Evolutionary conservation across 1,140 invertebrate genomes (phyloP).

Genomic region (Drosophila trapezifrons): DNA sequence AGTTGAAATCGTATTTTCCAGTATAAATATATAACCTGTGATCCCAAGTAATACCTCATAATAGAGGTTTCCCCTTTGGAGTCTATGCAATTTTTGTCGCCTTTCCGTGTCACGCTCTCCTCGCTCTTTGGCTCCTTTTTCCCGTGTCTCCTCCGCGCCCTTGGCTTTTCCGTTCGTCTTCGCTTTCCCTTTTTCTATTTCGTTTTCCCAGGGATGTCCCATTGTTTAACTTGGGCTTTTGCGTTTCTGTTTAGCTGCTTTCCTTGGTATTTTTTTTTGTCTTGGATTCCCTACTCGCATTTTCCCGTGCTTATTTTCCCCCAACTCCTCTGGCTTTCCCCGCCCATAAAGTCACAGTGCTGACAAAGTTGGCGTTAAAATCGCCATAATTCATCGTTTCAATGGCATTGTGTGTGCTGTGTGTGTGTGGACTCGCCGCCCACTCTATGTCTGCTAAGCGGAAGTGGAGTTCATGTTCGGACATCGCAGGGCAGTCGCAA

Average conservation of each 20-base stretch:
- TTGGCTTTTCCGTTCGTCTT: background rate
- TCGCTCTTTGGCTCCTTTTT: background rate
- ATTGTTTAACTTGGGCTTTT: constrained; percentile 43
- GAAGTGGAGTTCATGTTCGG: constrained; percentile 75
- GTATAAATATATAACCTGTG: too few relatives aligned
- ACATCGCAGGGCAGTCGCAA: constrained; percentile 49
- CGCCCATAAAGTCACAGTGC: constrained; percentile 2
- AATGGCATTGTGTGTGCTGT: constrained; percentile 47
- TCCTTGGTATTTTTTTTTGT: constrained; percentile 22
- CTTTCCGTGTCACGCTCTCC: constrained; percentile 20
- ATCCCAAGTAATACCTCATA: too few relatives aligned
- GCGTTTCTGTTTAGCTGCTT: constrained; percentile 34
- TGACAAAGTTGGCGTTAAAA: constrained; percentile 72
- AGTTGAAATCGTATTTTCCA: too few relatives aligned
- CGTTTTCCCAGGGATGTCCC: constrained; percentile 4
- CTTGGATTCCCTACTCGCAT: constrained; percentile 13
- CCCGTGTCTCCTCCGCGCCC: background rate
- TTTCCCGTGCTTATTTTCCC: constrained; percentile 5
- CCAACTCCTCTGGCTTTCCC: background rate
- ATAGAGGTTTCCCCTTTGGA: too few relatives aligned
- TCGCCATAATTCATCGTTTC: constrained; percentile 78
- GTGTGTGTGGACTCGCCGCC: background rate
- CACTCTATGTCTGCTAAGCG: constrained; percentile 29
- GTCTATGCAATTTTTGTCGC: too few relatives aligned
- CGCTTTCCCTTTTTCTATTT: background rate